Conservation (phyloP, 2,888 invertebrate genomes). For the Lithosia quadra region DNA sequence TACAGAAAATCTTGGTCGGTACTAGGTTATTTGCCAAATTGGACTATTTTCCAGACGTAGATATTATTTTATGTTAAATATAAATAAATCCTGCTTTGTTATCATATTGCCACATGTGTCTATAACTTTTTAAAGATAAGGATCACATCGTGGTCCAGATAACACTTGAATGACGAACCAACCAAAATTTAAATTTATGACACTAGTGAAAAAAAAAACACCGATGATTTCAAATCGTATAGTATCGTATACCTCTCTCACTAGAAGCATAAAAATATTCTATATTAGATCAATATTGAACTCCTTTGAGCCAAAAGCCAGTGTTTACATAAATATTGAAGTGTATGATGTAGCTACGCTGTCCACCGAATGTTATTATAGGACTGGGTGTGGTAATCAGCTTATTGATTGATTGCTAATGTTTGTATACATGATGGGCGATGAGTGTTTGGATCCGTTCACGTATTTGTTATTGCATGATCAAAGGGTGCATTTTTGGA, state of each 20-base stretch:
- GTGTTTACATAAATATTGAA: constrained; percentile 13
- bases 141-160: too few relatives aligned
- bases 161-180: too few relatives aligned
- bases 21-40: too few relatives aligned
- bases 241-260: neutral
- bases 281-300: neutral
- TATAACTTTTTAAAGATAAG: neutral
- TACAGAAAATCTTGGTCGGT: too few relatives aligned
- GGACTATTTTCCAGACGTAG: neutral
- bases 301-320: constrained; percentile 7
- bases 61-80: neutral
- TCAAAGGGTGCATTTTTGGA: constrained; percentile 19
- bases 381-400: constrained; percentile 23
- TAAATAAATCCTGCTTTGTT: neutral
- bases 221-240: neutral
- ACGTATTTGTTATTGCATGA: constrained; percentile 12
- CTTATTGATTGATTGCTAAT: constrained; percentile 24
- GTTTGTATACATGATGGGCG: constrained; percentile 22
- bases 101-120: neutral
- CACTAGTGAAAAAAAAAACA: neutral
- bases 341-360: constrained; percentile 7
- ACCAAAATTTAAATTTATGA: neutral
- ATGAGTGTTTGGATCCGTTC: constrained; percentile 24
- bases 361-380: constrained; percentile 17
- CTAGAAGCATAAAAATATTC: neutral